Percentiles rank a stretch among this genome's conserved stretches.
phyloP scores from a whole-genome alignment of 2,113 vertebrate species.

The Uria lomvia region DNA sequence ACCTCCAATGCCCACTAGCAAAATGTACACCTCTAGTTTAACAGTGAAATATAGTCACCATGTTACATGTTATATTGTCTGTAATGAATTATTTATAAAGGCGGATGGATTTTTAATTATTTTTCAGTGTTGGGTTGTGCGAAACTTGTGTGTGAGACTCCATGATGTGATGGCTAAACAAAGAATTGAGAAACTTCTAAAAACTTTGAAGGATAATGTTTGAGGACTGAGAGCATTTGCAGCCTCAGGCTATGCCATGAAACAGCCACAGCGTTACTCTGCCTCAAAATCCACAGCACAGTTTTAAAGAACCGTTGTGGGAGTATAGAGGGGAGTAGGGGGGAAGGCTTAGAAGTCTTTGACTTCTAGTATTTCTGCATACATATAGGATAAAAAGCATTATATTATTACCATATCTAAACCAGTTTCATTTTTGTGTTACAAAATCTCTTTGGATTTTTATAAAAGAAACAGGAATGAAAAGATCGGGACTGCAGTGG shows the following conservation, averaged over 20 bases:
- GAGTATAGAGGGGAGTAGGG: constrained; percentile 1
- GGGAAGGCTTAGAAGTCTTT: constrained; percentile 50
- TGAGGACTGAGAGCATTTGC: constrained; percentile 65
- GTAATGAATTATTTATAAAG: constrained; percentile 16
- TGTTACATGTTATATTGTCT: not conserved
- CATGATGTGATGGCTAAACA: not conserved
- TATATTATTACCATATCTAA: constrained; percentile 71
- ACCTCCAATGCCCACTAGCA: not conserved
- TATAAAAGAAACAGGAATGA: constrained; percentile 13
- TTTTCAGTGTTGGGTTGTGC: not conserved
- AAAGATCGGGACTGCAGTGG: not conserved
- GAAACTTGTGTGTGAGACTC: not conserved
- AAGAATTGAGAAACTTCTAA: constrained; percentile 28
- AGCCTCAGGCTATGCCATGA: constrained; percentile 67
- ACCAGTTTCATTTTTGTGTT: constrained; percentile 43
- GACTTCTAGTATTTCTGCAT: constrained; percentile 63
- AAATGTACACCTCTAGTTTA: not conserved
- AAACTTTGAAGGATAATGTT: constrained; percentile 64
- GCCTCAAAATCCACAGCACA: constrained; percentile 58
- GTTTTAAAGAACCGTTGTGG: constrained; percentile 58
- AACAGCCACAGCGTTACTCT: constrained; percentile 40
- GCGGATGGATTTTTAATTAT: constrained; percentile 13
- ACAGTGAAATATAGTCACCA: not conserved
- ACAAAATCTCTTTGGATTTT: constrained; percentile 58
- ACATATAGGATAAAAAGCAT: constrained; percentile 59